phyloP scores from a whole-genome alignment of 2,113 vertebrate genomes.

The Leptobrachium leishanense region DNA sequence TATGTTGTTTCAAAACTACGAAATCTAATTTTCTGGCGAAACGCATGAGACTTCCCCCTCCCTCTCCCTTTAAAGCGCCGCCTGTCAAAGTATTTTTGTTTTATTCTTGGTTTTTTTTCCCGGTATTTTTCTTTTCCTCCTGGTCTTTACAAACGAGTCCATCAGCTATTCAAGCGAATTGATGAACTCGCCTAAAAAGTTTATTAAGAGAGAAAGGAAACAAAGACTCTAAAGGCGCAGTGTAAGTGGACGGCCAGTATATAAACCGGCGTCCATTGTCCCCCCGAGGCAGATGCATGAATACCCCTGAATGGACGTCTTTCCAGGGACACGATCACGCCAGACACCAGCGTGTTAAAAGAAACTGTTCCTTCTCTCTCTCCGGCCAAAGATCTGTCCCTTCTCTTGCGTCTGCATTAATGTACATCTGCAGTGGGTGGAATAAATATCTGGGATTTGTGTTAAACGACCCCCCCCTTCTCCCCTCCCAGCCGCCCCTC shows the following conservation, averaged over 20 bases:
- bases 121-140: no score
- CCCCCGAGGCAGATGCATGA: conserved; percentile 91
- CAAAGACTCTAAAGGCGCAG: conserved; percentile 86
- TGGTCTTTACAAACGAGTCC: conserved; percentile 85
- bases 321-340: conserved; percentile 96
- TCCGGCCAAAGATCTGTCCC: conserved; percentile 67
- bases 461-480: conserved; percentile 64
- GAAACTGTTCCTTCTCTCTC: conserved; percentile 70
- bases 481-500: conserved; percentile 57
- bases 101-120: no score
- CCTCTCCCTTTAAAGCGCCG: conserved; percentile 58
- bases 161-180: conserved; percentile 94
- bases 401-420: conserved; percentile 82
- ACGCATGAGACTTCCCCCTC: conserved; percentile 39
- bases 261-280: conserved; percentile 93
- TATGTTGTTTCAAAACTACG: no score
- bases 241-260: conserved; percentile 91
- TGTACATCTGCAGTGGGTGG: conserved; percentile 86
- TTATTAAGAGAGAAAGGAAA: conserved; percentile 95
- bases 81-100: no score
- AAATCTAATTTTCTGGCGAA: conserved; percentile 59
- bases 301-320: conserved; percentile 94
- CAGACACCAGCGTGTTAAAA: conserved; percentile 94
- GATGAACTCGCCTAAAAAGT: conserved; percentile 99
- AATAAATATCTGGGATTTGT: conserved; percentile 67